Evolutionary conservation across 2,888 invertebrate genomes (phyloP), one percentile per base, ranked within the genome.

Genomic region (Heliconius sara): DNA sequence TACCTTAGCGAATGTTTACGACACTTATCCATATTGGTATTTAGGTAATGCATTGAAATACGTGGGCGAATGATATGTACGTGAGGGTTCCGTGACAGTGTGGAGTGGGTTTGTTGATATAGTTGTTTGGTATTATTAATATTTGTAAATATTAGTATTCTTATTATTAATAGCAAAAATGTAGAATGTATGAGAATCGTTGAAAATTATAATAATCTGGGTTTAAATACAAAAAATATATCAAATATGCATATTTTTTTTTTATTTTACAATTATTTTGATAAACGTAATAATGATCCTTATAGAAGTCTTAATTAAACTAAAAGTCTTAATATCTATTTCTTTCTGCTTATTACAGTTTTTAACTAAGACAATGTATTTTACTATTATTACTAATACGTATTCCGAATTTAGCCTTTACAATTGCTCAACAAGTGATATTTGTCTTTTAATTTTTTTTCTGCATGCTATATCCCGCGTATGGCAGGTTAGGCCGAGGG

Each of bases 11-110:
- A 78, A 83, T 79, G 82, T 85, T 85, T 85, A 85, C 84, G 84
- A 83, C 81, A 78, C 77, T 80, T 82, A 81, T 79, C 84, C 83
- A 82, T 82, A 83, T 86, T 83, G 80, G 84, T 84, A 84, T 85
- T 84, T 84, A 81, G 84, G 83, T 83, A 81, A 82, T 79, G 79
- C 81, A 80, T 77, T 80, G 76, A 78, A 76, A 74, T 68, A 76
- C 76, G 84, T 85, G 78, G 84, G 84, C 80, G 83, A 77, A 77
- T 39, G 34, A 9, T 34, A 34, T 70, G 47, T 73, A 68, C 30
- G 79, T 76, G 79, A 82, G 78, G 79, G 81, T 80, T 81, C 72
- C 70, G 78, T 76, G 52, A 39, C 57, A 60, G 60, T 60, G 30
- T 34, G 13, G 9, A 13, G 60, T 70, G 70, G 70, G 25, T 43